Evolutionary conservation across 2,888 invertebrate species (phyloP).

Genomic region (Noctua janthe): DNA sequence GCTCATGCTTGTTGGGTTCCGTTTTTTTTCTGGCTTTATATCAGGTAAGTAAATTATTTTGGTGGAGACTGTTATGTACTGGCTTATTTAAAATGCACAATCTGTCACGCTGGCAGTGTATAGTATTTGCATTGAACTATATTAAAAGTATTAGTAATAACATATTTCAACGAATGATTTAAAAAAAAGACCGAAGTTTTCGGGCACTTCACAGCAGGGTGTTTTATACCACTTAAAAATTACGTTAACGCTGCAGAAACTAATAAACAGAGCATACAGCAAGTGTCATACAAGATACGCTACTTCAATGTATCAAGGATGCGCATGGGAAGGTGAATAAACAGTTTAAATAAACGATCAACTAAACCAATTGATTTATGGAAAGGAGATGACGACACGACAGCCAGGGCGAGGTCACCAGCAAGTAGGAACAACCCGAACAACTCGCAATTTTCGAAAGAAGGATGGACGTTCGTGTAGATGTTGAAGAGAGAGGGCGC

Average conservation of each 20-base stretch:
- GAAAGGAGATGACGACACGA: background rate
- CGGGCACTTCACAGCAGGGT: background rate
- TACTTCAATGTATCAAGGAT: background rate
- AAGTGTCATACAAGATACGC: background rate
- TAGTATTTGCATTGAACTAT: background rate
- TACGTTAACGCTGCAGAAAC: background rate
- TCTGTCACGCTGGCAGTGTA: background rate
- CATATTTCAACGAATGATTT: too few relatives aligned
- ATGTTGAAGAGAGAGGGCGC: background rate
- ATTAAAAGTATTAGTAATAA: too few relatives aligned
- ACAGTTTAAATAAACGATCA: background rate
- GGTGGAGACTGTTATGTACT: background rate
- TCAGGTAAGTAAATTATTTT: constrained; percentile 70
- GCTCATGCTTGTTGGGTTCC: constrained; percentile 71
- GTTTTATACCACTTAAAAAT: background rate
- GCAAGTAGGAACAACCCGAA: background rate
- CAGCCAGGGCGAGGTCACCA: background rate
- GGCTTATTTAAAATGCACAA: background rate
- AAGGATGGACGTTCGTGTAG: background rate
- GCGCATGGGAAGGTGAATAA: background rate
- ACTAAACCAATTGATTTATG: background rate
- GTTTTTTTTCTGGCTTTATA: constrained; percentile 72
- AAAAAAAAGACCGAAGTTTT: background rate
- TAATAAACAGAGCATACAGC: background rate
- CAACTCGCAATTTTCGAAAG: background rate